Base-by-base conservation (phyloP, 2,113 vertebrate genomes). In the Amblyopsis rosae region DNA sequence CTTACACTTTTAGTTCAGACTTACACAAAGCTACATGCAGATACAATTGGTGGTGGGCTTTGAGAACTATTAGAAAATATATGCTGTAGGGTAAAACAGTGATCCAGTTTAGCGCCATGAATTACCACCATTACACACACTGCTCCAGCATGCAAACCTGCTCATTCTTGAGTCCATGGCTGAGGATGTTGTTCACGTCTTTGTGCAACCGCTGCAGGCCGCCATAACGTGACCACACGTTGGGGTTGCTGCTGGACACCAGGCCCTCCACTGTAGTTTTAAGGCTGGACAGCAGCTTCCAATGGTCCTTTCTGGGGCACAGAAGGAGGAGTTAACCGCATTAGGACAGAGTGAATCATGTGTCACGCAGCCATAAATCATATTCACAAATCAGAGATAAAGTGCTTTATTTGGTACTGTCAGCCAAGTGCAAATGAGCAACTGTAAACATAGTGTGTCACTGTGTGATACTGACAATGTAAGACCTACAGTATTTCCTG, bases 231-330 rank as follows among this genome's bases (percentile, higher is more conserved):
- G 98, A 98, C 98, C 98, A 99, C 51, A 99, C 96, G 0, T 98
- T 99, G 0, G 97, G 95, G 76, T 95, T 97, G 82, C 94, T 98
- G 64, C 94, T 94, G 59, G 97, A 98, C 70, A 99, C 93, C 63
- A 99, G 92, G n/a, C 96, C 96, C 73, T 99, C 98, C 56, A 97
- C 98, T 0, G 98, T 99, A 26, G 96, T 96, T 92, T 98, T 99
- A 83, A 99, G 88, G 74, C 94, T 95, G 69, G 94, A 95, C 74
- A 99, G 91, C 58, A 99, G 90, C 84, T 96, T 97, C 96, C 96
- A 98, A 12, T 94, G 97, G 64, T 99, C 97, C 73, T 88, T 93
- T 82, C 98, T 99, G 89, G 58, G 19, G 19, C 13, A 26, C 83
- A 56, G n/a, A 64, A 62, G 69, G 81, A 76, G 62, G 35, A 65